Percentiles rank a stretch among this genome's conserved stretches.
phyloP scores from a whole-genome alignment of 2,888 invertebrate species.

The Euproctis similis region DNA sequence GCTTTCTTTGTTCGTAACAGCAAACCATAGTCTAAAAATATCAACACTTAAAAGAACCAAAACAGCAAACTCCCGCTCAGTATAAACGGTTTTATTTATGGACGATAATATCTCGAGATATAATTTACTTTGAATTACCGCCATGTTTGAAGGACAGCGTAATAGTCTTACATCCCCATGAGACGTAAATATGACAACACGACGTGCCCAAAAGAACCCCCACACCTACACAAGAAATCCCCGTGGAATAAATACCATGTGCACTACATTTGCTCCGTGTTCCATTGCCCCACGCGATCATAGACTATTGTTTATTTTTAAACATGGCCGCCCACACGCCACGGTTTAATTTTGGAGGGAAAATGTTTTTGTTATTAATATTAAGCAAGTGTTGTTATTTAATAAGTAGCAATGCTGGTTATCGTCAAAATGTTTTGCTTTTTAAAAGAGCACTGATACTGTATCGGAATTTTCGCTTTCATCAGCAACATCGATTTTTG shows the following conservation, averaged over 20 bases:
- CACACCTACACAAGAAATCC: conserved; percentile 29
- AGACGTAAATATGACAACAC: neutral
- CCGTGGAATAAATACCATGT: conserved; percentile 47
- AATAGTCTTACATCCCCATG: neutral
- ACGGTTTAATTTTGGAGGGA: conserved; percentile 34
- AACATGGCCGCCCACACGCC: conserved; percentile 35
- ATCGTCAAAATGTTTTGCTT: neutral
- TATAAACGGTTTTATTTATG: too few species aligned
- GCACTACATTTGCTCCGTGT: conserved; percentile 38
- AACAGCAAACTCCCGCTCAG: too few species aligned
- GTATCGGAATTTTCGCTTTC: too few species aligned
- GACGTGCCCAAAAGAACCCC: neutral
- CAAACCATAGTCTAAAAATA: too few species aligned
- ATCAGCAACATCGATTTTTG: too few species aligned
- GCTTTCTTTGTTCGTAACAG: too few species aligned
- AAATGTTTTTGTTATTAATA: conserved; percentile 14
- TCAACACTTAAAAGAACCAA: too few species aligned
- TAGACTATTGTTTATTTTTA: conserved; percentile 31
- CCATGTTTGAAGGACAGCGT: too few species aligned
- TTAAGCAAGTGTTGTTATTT: too few species aligned
- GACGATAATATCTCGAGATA: too few species aligned
- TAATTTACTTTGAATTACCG: too few species aligned
- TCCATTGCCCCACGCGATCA: conserved; percentile 29
- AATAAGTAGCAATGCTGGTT: neutral
- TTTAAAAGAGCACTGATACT: too few species aligned